Conservation (phyloP, 2,888 invertebrate species). For the Trachelus tabidus region DNA sequence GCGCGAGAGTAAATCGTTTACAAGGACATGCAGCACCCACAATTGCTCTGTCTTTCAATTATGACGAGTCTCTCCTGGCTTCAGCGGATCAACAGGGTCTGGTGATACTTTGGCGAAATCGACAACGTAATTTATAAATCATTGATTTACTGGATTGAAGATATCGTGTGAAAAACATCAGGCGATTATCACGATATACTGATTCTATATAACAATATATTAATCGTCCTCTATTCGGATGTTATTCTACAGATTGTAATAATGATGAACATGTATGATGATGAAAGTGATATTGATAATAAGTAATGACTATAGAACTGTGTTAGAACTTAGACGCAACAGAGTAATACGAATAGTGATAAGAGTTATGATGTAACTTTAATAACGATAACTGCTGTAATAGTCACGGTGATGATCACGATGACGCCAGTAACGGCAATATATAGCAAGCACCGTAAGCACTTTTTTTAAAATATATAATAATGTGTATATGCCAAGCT, state of each 20-base stretch:
- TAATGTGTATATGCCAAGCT: neutral
- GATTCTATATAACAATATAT: constrained; percentile 57
- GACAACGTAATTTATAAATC: constrained; percentile 46
- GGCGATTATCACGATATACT: constrained; percentile 13
- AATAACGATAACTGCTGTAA: neutral
- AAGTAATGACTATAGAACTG: neutral
- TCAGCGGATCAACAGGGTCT: constrained; percentile 85
- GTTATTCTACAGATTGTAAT: constrained; percentile 36
- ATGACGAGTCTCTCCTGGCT: constrained; percentile 87
- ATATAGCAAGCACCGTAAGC: neutral
- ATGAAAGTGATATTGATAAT: neutral
- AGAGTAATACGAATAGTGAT: neutral
- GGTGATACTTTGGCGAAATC: constrained; percentile 77
- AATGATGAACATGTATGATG: constrained; percentile 33
- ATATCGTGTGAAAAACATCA: neutral
- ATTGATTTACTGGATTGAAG: neutral
- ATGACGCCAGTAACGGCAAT: constrained; percentile 2
- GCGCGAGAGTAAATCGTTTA: constrained; percentile 71
- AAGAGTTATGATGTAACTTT: constrained; percentile 3
- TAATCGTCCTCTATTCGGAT: constrained; percentile 57
- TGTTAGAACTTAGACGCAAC: neutral
- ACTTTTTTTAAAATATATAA: neutral
- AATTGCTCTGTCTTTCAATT: constrained; percentile 86
- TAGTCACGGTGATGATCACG: constrained; percentile 5
- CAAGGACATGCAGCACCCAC: constrained; percentile 87